Base-by-base conservation (phyloP, 2,888 invertebrate species). In the Choristoneura rosaceana region DNA sequence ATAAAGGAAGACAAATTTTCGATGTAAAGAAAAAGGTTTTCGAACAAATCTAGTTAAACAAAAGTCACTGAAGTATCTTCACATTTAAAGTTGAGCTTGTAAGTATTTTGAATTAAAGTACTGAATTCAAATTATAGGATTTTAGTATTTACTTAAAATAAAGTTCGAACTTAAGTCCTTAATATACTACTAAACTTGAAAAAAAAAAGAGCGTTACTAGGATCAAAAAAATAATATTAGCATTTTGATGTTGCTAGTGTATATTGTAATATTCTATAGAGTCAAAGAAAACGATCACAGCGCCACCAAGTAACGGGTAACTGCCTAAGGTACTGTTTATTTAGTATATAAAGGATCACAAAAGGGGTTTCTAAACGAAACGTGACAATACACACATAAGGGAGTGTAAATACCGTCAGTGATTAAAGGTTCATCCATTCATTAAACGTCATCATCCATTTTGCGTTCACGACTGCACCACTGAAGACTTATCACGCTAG, bases 31-130 rank as follows among this genome's bases (percentile, higher is more conserved):
- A 60, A 69, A 63, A 59, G 63, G 66, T 61, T 77, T 76, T 81
- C 76, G 75, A 79, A 84, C 84, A 80, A 84, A 82, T 82, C 83
- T 82, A 82, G 80, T 82, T 81, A 79, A 78, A 77, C 82, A 77
- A 81, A 41, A 82, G 77, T 75, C 77, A 77, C 80, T 77, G 75
- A 80, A 78, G 74, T 71, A 74, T 74, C 75, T 73, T 79, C 80
- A 77, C 69, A 80, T 25, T 47, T 7, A 45, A 63, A n/a, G 15
- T 14, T 61, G 12, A 17, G 12, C 9, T 55, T 10, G 25, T 25
- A 41, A 10, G 15, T 10, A 41, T 41, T 61, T 61, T 10, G 17
- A 41, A 2, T 61, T 15, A 4, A 41, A 5, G 15, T 25, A 12
- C 17, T 25, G 55, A 12, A 17, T 4, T 25, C 10, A 25, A 55